These are phyloP conservation scores for Tetragnatha versicolor DNA, from an alignment of 1,140 invertebrate genomes.

Conservation along the genomic window DNA sequence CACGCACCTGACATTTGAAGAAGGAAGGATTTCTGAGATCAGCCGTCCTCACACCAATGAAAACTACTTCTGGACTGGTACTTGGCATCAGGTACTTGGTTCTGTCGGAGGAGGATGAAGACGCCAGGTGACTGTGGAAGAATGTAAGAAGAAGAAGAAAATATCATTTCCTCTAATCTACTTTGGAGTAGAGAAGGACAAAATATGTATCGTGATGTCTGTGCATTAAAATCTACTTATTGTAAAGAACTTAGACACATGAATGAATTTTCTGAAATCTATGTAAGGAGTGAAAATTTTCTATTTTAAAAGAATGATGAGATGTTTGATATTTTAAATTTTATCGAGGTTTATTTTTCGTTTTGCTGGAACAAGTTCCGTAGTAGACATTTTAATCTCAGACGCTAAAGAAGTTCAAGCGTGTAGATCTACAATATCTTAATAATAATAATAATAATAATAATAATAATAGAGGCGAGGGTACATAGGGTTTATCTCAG, in stretches of 20 bases:
- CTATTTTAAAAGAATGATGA: constrained; percentile 8
- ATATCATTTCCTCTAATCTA: constrained; percentile 1
- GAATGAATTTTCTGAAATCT: neutral
- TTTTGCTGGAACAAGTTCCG: too few species aligned
- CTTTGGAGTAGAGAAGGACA: neutral
- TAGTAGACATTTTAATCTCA: too few species aligned
- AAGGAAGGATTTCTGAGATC: neutral
- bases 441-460: too few species aligned
- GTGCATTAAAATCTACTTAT: constrained; percentile 14
- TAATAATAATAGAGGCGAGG: too few species aligned
- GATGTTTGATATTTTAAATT: constrained; percentile 11
- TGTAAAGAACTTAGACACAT: constrained; percentile 1
- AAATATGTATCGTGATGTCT: neutral
- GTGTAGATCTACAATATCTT: too few species aligned
- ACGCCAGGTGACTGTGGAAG: neutral
- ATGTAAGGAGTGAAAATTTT: neutral
- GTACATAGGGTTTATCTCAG: too few species aligned
- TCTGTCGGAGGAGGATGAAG: neutral
- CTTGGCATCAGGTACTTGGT: neutral
- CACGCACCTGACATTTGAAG: neutral
- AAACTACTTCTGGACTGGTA: neutral
- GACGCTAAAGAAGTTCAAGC: too few species aligned
- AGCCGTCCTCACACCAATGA: constrained; percentile 1
- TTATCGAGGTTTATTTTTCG: constrained; percentile 17
- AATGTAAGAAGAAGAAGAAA: too few species aligned